Evolutionary conservation across 2,797 vertebrate species (phyloP).

Genomic region (Peromyscus eremicus): DNA sequence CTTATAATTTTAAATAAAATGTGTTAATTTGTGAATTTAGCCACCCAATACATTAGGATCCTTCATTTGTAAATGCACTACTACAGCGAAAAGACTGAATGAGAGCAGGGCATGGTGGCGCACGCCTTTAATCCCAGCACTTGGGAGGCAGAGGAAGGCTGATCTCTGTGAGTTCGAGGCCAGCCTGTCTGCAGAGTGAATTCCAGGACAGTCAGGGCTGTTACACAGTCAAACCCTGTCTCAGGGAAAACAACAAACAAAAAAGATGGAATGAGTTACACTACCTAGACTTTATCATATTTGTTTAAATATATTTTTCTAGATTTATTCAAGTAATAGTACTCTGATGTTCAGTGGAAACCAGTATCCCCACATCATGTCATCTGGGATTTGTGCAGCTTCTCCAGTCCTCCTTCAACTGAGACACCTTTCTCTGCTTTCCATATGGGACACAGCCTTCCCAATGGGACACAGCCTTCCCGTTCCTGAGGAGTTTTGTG

Average conservation of each 20-base stretch:
- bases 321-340: neutral
- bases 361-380: neutral
- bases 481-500: neutral
- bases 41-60: neutral
- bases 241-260: neutral
- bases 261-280: neutral
- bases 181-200: too few species aligned
- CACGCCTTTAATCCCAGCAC: too few species aligned
- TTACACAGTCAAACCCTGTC: too few species aligned
- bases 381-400: neutral
- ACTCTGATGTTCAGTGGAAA: neutral
- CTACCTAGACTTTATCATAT: neutral
- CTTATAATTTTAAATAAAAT: constrained; percentile 16
- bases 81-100: neutral
- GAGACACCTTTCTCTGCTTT: neutral
- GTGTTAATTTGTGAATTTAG: constrained; percentile 5
- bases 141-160: too few species aligned
- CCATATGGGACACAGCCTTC: neutral
- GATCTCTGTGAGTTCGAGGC: too few species aligned
- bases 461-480: neutral
- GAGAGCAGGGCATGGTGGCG: too few species aligned
- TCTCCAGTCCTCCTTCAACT: neutral
- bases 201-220: too few species aligned
- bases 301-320: neutral
- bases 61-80: neutral